phyloP scores from a whole-genome alignment of 2,797 vertebrate genomes.

The Petrocephalus schoutedeni region DNA sequence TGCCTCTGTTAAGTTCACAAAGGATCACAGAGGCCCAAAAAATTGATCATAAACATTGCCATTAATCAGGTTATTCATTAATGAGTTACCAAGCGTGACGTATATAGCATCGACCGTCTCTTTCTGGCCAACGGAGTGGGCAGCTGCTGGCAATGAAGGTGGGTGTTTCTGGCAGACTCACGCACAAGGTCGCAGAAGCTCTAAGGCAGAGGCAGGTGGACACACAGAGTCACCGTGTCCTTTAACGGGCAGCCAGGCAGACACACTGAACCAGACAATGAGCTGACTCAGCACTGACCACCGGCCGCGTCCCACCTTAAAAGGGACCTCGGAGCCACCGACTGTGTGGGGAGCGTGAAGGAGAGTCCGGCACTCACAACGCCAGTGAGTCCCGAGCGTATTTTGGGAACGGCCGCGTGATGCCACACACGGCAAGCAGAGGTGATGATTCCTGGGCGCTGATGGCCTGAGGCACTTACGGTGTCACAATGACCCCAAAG shows the following conservation, averaged over 20 bases:
- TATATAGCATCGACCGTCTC: background rate
- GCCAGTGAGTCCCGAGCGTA: background rate
- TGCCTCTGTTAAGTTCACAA: background rate
- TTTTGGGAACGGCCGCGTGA: background rate
- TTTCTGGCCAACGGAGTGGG: background rate
- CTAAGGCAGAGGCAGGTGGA: background rate
- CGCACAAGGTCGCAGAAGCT: background rate
- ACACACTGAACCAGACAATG: background rate
- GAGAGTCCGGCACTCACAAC: background rate
- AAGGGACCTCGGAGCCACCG: background rate
- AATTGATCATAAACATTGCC: background rate
- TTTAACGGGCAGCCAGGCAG: background rate
- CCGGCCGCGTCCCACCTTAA: background rate
- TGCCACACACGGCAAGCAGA: background rate
- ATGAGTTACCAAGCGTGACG: background rate
- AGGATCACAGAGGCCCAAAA: background rate
- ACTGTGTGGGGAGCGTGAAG: background rate
- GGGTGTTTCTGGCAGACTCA: background rate
- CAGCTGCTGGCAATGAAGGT: background rate
- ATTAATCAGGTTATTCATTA: slow-evolving; percentile 2
- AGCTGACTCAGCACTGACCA: slow-evolving; percentile 4
- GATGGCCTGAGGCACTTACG: background rate
- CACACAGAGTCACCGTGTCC: background rate
- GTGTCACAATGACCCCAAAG: background rate
- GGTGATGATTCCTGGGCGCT: background rate